These are phyloP conservation scores for Leistus spinibarbis DNA, from an alignment of 2,888 invertebrate species.

Conservation along the genomic window DNA sequence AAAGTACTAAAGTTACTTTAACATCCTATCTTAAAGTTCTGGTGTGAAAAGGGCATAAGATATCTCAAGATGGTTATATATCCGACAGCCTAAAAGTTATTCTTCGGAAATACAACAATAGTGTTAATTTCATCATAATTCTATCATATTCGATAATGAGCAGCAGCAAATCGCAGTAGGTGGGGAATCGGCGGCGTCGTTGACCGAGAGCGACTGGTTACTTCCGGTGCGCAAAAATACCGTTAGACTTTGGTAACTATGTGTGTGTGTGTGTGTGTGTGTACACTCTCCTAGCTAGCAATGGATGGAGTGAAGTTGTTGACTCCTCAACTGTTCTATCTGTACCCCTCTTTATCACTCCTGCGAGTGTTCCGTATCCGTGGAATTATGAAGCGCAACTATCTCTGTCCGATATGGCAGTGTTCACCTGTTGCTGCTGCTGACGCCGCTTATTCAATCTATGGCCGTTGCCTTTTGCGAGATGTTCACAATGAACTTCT, in stretches of 20 bases:
- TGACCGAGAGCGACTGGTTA: conserved; percentile 27
- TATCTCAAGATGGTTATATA: too few relatives aligned
- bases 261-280: too few relatives aligned
- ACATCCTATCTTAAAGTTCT: too few relatives aligned
- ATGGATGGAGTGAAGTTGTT: conserved; percentile 1
- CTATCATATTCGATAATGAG: too few relatives aligned
- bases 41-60: too few relatives aligned
- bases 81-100: too few relatives aligned
- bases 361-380: not conserved
- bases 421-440: conserved; percentile 31
- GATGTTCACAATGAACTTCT: conserved; percentile 28
- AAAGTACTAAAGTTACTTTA: too few relatives aligned
- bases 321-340: conserved; percentile 10
- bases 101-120: too few relatives aligned
- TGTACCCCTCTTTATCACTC: conserved; percentile 4
- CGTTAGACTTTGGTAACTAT: conserved; percentile 20
- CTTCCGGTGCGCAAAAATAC: conserved; percentile 35
- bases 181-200: conserved; percentile 31
- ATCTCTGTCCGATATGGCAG: conserved; percentile 9
- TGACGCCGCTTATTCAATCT: conserved; percentile 3
- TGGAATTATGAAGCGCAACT: not conserved
- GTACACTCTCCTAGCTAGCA: conserved; percentile 8
- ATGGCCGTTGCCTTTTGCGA: conserved; percentile 25
- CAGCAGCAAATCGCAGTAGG: conserved; percentile 12
- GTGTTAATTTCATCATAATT: too few relatives aligned